phyloP scores from a whole-genome alignment of 2,113 vertebrate species.

The Alectura lathami region DNA sequence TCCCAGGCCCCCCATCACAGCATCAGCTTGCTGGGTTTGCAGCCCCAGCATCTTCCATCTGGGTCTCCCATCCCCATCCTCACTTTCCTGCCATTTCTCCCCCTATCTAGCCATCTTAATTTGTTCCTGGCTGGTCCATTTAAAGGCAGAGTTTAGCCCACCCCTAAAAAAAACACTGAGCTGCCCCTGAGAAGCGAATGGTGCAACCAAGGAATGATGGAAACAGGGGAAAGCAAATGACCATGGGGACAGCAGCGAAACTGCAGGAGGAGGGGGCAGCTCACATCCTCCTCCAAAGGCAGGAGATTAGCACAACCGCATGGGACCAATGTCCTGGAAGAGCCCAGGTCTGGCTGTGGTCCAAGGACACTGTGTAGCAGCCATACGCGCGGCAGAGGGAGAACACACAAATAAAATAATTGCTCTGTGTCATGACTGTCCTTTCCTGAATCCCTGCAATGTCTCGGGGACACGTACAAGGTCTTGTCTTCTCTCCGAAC shows the following conservation, averaged over 20 bases:
- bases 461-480: neutral
- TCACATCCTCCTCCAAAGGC: neutral
- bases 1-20: neutral
- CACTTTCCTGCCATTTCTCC: neutral
- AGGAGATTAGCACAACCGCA: neutral
- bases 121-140: neutral
- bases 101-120: neutral
- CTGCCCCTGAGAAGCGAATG: neutral
- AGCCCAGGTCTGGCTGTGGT: neutral
- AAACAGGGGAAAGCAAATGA: neutral
- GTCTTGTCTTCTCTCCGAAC: neutral
- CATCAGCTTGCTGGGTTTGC: neutral
- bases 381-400: neutral
- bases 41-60: neutral
- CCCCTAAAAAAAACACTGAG: neutral
- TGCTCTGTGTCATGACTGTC: neutral
- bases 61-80: neutral
- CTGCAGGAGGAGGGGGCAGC: neutral
- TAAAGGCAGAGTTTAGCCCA: neutral
- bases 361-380: neutral
- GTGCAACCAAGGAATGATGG: neutral
- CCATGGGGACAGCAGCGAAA: neutral
- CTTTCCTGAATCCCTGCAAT: neutral
- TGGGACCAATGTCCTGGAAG: neutral
- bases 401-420: slow-evolving; percentile 7